These are phyloP conservation scores for Agrotis puta DNA, from an alignment of 2,888 invertebrate genomes.

Conservation along the genomic window DNA sequence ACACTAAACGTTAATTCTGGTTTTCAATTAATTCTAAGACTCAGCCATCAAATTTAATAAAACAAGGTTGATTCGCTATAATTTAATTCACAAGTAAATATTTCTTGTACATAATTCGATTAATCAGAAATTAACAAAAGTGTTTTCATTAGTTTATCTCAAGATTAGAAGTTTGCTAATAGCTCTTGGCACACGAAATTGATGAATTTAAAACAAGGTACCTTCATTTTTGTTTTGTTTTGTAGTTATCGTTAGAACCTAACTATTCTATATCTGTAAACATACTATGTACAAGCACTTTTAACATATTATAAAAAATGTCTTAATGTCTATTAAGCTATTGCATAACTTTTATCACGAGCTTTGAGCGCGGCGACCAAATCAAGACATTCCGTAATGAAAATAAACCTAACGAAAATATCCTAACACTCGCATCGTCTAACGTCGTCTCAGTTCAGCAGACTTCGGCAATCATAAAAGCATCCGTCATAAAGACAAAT, in stretches of 20 bases:
- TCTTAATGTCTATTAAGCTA: neutral
- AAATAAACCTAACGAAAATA: too few species aligned
- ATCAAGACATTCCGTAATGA: too few species aligned
- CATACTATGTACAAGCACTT: neutral
- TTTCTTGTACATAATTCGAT: conserved; percentile 68
- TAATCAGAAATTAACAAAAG: conserved; percentile 62
- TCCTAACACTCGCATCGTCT: too few species aligned
- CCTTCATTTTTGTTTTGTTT: conserved; percentile 2
- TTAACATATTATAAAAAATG: too few species aligned
- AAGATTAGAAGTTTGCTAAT: conserved; percentile 62
- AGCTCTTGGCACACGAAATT: conserved; percentile 37
- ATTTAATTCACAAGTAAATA: conserved; percentile 68
- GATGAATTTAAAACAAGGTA: conserved; percentile 12
- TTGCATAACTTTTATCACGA: too few species aligned
- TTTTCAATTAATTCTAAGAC: conserved; percentile 63
- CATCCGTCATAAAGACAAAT: too few species aligned
- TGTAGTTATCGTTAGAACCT: neutral
- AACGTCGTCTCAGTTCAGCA: too few species aligned
- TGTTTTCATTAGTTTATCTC: conserved; percentile 61
- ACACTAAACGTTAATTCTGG: conserved; percentile 40
- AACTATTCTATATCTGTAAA: neutral
- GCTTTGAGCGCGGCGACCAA: too few species aligned
- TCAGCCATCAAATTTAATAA: conserved; percentile 57
- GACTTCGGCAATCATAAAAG: too few species aligned
- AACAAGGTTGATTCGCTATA: conserved; percentile 55